Conservation (phyloP, 2,888 invertebrate species). For the Spatulosminthurus flaviceps region DNA sequence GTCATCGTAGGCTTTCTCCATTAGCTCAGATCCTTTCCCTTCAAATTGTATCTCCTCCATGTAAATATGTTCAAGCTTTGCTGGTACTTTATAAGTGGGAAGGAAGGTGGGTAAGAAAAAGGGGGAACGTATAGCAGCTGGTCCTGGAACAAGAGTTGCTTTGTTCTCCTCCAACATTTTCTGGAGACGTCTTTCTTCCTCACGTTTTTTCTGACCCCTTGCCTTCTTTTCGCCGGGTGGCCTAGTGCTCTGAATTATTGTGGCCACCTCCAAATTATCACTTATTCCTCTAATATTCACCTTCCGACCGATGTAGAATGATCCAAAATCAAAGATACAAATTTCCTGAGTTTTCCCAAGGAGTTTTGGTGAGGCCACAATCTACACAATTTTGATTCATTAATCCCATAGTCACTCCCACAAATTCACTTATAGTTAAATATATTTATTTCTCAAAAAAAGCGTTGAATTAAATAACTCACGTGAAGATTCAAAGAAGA, state of each 20-base stretch:
- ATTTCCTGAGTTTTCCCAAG: constrained; percentile 20
- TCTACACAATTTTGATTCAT: background rate
- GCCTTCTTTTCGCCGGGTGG: background rate
- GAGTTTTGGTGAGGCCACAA: background rate
- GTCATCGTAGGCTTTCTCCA: background rate
- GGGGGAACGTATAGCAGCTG: background rate
- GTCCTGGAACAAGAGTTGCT: background rate
- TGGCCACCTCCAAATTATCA: background rate
- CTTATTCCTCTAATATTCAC: background rate
- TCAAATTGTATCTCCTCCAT: background rate
- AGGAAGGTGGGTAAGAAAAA: background rate
- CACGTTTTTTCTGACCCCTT: background rate
- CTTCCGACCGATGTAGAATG: constrained; percentile 7
- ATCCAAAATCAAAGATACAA: constrained; percentile 12
- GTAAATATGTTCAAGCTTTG: constrained; percentile 21
- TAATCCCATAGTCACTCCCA: no score
- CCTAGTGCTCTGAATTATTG: background rate
- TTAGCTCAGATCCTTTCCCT: background rate
- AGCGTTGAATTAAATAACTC: no score
- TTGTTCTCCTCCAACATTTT: constrained; percentile 18
- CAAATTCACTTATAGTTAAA: no score
- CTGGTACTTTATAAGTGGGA: background rate
- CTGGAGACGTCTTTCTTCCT: background rate
- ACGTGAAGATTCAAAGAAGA: background rate
- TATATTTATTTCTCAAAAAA: no score